Percentiles rank a stretch among this genome's conserved stretches.
Evolutionary conservation across 37 sponge, comb jelly and placozoan genomes (phyloP).

Genomic region (Agelas oroides): DNA sequence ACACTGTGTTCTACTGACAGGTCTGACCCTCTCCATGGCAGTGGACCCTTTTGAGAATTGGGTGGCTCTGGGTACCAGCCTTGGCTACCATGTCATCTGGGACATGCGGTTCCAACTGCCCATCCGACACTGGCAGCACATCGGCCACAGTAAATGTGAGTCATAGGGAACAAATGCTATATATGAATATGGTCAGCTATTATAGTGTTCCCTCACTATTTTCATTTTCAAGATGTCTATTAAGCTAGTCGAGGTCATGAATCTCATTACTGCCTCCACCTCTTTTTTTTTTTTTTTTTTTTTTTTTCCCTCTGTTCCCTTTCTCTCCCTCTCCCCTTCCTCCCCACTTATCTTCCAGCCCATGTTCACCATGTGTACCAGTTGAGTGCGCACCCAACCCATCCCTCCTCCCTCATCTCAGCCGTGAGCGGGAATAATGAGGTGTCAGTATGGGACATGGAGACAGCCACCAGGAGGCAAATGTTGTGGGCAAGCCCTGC

Average conservation of each 20-base stretch:
- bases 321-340: background rate
- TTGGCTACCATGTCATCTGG: slow-evolving; percentile 91
- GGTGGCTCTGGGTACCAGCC: slow-evolving; percentile 87
- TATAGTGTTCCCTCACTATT: background rate
- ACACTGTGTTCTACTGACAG: slow-evolving; percentile 15
- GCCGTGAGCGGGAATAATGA: slow-evolving; percentile 85
- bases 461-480: slow-evolving; percentile 72
- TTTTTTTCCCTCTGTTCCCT: too few relatives aligned
- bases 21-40: slow-evolving; percentile 75
- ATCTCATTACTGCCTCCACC: too few relatives aligned
- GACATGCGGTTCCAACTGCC: slow-evolving; percentile 96
- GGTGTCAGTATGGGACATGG: slow-evolving; percentile 87
- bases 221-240: background rate
- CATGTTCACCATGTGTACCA: slow-evolving; percentile 66
- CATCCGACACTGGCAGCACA: slow-evolving; percentile 81
- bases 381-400: slow-evolving; percentile 77
- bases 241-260: background rate
- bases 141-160: slow-evolving; percentile 33
- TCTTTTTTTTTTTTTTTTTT: too few relatives aligned
- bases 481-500: slow-evolving; percentile 87
- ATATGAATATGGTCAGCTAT: background rate
- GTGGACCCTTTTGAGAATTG: slow-evolving; percentile 83
- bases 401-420: slow-evolving; percentile 68
- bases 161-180: background rate
- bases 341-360: slow-evolving; percentile 7